Percentiles rank a stretch among this genome's conserved stretches.
These are phyloP conservation scores for Epinephelus lanceolatus DNA, from an alignment of 2,113 vertebrate genomes.

Conservation along the genomic window DNA sequence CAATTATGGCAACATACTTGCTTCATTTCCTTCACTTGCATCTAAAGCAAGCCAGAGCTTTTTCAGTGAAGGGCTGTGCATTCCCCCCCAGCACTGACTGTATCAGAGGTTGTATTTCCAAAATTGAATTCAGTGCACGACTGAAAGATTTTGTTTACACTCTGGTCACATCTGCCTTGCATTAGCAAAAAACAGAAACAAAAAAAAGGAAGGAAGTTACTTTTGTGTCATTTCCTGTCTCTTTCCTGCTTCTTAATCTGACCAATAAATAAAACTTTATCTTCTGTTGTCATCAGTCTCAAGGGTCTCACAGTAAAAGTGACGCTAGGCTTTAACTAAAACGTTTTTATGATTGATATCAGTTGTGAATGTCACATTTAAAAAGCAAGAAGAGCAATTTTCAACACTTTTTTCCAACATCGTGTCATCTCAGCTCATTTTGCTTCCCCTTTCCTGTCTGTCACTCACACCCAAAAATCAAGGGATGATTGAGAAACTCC, in stretches of 20 bases:
- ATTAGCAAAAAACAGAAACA: background rate
- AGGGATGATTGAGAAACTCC: slow-evolving; percentile 37
- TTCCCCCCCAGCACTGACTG: background rate
- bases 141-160: background rate
- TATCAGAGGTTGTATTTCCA: background rate
- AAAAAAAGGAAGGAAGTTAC: slow-evolving; percentile 16
- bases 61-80: background rate
- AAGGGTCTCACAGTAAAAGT: background rate
- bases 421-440: background rate
- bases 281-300: background rate
- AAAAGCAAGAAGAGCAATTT: background rate
- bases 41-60: background rate
- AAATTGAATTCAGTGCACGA: background rate
- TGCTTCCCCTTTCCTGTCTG: background rate
- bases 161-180: slow-evolving; percentile 6
- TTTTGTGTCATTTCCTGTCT: slow-evolving; percentile 45
- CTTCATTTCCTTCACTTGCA: background rate
- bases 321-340: background rate
- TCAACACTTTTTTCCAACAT: background rate
- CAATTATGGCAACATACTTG: background rate
- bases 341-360: background rate
- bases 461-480: slow-evolving; percentile 31
- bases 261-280: background rate
- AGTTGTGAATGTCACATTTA: background rate
- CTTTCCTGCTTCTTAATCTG: slow-evolving; percentile 13